phyloP scores from a whole-genome alignment of 2,888 invertebrate genomes.

The Cephus runcator region DNA sequence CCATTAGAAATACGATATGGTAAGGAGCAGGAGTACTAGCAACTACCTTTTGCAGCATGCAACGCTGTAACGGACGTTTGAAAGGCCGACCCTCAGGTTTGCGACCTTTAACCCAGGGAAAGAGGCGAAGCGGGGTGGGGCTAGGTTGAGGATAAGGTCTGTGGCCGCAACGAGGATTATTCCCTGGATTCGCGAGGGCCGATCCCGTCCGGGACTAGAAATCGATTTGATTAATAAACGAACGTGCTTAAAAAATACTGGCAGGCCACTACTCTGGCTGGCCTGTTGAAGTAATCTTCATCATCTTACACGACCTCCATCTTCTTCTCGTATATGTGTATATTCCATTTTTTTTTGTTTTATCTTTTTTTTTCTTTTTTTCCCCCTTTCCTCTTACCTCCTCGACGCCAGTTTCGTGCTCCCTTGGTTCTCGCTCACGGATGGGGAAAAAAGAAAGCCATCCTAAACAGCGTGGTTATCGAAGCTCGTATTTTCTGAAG shows the following conservation, averaged over 20 bases:
- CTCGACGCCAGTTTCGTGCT: too few relatives aligned
- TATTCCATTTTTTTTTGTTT: too few relatives aligned
- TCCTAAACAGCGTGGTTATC: too few relatives aligned
- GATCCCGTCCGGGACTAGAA: conserved; percentile 60
- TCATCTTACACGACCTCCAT: too few relatives aligned
- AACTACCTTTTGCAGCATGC: conserved; percentile 43
- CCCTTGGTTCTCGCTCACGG: too few relatives aligned
- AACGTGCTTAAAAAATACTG: conserved; percentile 61
- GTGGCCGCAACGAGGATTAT: conserved; percentile 27
- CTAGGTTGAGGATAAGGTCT: conserved; percentile 35
- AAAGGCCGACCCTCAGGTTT: neutral
- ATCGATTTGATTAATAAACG: conserved; percentile 60
- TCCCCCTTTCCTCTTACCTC: too few relatives aligned
- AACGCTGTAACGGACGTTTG: conserved; percentile 20
- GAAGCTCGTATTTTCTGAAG: too few relatives aligned
- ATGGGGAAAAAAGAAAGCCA: too few relatives aligned
- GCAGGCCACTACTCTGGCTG: conserved; percentile 39
- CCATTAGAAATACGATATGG: conserved; percentile 44
- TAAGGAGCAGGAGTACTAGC: conserved; percentile 44
- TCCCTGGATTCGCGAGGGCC: too few relatives aligned
- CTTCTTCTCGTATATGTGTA: too few relatives aligned
- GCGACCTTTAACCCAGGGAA: neutral
- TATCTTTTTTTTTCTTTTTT: too few relatives aligned
- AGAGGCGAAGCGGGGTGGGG: neutral
- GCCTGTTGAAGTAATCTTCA: too few relatives aligned